Conservation (phyloP, 64 coral and sea anemone genomes). For the Anthopleura sola region DNA sequence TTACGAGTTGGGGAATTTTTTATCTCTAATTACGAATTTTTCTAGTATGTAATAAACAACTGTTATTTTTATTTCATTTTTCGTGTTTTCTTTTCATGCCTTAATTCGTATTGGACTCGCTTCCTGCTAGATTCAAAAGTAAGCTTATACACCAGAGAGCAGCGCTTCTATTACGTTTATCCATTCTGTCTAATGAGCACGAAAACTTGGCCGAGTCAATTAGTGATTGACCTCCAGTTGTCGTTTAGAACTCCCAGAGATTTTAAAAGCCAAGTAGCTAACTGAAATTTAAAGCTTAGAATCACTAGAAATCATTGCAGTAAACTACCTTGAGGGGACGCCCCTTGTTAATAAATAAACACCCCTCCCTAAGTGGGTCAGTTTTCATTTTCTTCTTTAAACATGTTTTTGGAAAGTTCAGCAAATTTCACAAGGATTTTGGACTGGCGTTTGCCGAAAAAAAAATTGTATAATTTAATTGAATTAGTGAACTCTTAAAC, state of each 20-base stretch:
- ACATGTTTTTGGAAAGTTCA: too few relatives aligned
- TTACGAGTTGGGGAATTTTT: too few relatives aligned
- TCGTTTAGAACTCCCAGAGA: neutral
- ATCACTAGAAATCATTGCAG: neutral
- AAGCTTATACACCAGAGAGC: too few relatives aligned
- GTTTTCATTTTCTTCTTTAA: too few relatives aligned
- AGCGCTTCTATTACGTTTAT: too few relatives aligned
- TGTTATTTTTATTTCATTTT: too few relatives aligned
- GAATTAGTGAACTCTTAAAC: neutral
- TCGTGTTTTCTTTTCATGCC: too few relatives aligned
- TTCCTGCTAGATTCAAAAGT: too few relatives aligned
- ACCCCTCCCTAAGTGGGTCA: too few relatives aligned
- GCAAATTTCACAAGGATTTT: neutral
- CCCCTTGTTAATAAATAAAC: neutral
- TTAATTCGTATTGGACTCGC: too few relatives aligned
- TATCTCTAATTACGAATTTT: too few relatives aligned
- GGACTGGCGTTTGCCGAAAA: neutral
- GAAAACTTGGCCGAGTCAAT: neutral
- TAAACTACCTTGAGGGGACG: neutral
- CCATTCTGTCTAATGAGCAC: neutral
- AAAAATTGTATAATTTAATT: neutral
- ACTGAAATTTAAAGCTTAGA: neutral
- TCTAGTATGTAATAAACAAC: too few relatives aligned
- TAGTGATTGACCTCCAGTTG: neutral
- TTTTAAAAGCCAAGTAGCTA: neutral